These are phyloP conservation scores for Oophaga sylvatica DNA, from an alignment of 2,797 vertebrate species.

Conservation along the genomic window DNA sequence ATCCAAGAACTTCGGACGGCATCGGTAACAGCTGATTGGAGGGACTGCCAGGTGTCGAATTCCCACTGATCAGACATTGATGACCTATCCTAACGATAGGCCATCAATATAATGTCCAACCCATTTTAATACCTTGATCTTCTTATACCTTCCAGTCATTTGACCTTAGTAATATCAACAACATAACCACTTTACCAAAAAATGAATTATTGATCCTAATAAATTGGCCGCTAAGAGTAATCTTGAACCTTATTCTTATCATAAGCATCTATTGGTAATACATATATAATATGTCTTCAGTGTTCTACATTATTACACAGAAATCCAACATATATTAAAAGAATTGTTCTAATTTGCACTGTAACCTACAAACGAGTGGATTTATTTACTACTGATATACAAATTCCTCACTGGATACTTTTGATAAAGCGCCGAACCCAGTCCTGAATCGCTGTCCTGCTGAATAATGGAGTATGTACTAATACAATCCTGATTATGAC, in stretches of 20 bases:
- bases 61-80: too few species aligned
- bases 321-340: neutral
- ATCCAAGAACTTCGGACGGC: too few species aligned
- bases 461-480: neutral
- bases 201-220: neutral
- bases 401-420: neutral
- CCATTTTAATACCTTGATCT: neutral
- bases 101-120: neutral
- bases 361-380: neutral
- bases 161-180: neutral
- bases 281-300: neutral
- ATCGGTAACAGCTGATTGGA: too few species aligned
- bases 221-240: neutral
- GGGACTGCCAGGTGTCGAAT: too few species aligned
- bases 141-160: neutral
- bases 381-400: neutral
- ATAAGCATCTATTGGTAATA: neutral
- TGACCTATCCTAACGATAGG: too few species aligned
- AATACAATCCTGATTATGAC: neutral
- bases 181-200: neutral
- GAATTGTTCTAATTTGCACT: neutral
- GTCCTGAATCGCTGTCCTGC: neutral
- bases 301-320: neutral
- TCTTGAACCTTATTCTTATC: neutral
- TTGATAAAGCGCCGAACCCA: neutral